Evolutionary conservation across 2,888 invertebrate genomes (phyloP).

Genomic region (Cheilosia impressa): DNA sequence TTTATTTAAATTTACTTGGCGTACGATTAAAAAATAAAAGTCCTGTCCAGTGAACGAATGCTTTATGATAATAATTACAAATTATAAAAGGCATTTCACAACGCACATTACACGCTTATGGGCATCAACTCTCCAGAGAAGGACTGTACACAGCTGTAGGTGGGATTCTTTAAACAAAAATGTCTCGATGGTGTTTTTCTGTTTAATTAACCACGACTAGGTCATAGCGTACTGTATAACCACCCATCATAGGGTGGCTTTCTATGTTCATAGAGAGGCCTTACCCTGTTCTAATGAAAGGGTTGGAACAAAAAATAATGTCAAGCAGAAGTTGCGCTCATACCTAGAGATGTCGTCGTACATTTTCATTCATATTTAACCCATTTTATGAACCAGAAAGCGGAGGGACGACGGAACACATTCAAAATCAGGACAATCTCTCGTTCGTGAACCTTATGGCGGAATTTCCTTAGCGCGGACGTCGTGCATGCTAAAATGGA

Average conservation of each 20-base stretch:
- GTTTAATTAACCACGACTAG: slow-evolving; percentile 59
- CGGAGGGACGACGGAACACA: background rate
- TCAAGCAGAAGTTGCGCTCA: slow-evolving; percentile 27
- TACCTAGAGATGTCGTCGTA: slow-evolving; percentile 8
- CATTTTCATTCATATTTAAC: slow-evolving; percentile 41
- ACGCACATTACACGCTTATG: slow-evolving; percentile 32
- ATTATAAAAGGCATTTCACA: slow-evolving; percentile 11
- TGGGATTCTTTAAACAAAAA: slow-evolving; percentile 29
- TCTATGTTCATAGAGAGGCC: background rate
- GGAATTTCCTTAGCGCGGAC: slow-evolving; percentile 10
- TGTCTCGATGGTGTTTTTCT: slow-evolving; percentile 29
- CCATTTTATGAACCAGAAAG: slow-evolving; percentile 35
- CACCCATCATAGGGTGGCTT: slow-evolving; percentile 24
- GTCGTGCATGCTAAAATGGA: slow-evolving; percentile 37
- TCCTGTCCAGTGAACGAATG: slow-evolving; percentile 24
- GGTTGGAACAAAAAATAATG: slow-evolving; percentile 18
- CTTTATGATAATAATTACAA: slow-evolving; percentile 42
- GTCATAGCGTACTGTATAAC: slow-evolving; percentile 22
- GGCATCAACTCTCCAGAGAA: background rate
- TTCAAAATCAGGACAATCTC: slow-evolving; percentile 29
- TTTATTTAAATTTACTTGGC: slow-evolving; percentile 28
- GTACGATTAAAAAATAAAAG: slow-evolving; percentile 11
- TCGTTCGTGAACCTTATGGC: background rate
- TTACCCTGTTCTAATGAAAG: too few relatives aligned
- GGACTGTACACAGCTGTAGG: background rate